These are phyloP conservation scores for Eidolon dupreanum DNA, from an alignment of 2,797 vertebrate genomes.

Conservation along the genomic window DNA sequence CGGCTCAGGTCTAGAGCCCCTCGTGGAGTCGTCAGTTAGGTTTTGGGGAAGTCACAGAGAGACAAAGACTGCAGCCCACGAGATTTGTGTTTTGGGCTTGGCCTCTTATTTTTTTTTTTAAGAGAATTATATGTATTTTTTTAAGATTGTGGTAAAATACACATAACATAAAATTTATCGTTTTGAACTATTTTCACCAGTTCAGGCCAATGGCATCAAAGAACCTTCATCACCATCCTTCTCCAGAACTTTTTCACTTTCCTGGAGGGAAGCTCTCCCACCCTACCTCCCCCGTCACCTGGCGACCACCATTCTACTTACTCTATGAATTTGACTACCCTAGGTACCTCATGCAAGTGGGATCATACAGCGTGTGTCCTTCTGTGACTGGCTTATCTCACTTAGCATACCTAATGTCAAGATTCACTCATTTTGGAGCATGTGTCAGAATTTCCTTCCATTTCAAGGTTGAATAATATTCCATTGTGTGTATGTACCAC, in stretches of 20 bases:
- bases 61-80: neutral
- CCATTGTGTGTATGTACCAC: rapidly evolving
- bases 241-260: neutral
- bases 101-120: neutral
- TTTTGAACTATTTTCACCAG: neutral
- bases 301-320: neutral
- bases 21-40: neutral
- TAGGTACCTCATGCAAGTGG: neutral
- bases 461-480: neutral
- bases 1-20: neutral
- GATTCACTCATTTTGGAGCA: neutral
- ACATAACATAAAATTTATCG: neutral
- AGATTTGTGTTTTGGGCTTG: neutral
- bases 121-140: neutral
- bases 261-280: neutral
- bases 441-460: neutral
- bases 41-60: constrained; percentile 52
- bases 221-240: neutral
- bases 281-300: neutral
- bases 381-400: neutral
- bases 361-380: rapidly evolving
- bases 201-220: neutral
- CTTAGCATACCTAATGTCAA: neutral
- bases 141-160: neutral
- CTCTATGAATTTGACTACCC: neutral